Base-by-base conservation (phyloP, 2,888 invertebrate genomes). In the Piscicola geometra region DNA sequence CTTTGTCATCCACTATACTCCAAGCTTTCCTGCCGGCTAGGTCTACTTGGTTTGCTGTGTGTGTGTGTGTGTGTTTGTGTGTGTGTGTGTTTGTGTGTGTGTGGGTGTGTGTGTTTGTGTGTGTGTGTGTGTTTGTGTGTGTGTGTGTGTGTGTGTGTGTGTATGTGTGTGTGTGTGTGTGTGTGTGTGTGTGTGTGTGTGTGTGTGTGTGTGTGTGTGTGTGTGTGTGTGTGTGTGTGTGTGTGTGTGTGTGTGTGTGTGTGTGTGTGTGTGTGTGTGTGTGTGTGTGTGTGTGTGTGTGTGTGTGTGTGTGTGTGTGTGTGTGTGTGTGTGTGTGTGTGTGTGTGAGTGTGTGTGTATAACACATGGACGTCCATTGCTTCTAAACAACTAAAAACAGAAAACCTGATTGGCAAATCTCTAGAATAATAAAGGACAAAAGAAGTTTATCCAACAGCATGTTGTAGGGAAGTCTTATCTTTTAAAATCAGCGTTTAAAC, bases 221-320 rank as follows among this genome's bases (percentile, higher is more conserved):
- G 33, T 73, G 36, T 73, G 28, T 64, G 5, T 73, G 36, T 60
- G 28, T 73, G 41, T 64, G 41, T 36, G 35, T 35, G n/a, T 74
- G 28, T 67, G 33, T 66, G 64, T n/a, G 28, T 66, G 35, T 36
- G 33, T 64, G 32, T 41, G 41, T 41, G 41, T 41, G 41, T 41
- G 41, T 41, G 41, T 41, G 41, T 41, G 41, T 41, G 41, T 35
- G 64, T 67, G 36, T 64, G 60, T 73, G 30, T 64, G 60, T 35
- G 60, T 32, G 64, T 66, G 3, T 74, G 0, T 74, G 28, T 35
- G 64, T 74, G 33, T 66, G 64, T 67, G 12, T n/a, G 35, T 74
- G 35, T 32, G 60, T 32, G 64, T 74, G 35, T 67, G 2, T 74
- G 64, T 74, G 64, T 60, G 21, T 66, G 3, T 60, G 36, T 67